These are phyloP conservation scores for Autographa gamma DNA, from an alignment of 2,888 invertebrate species.

Conservation along the genomic window DNA sequence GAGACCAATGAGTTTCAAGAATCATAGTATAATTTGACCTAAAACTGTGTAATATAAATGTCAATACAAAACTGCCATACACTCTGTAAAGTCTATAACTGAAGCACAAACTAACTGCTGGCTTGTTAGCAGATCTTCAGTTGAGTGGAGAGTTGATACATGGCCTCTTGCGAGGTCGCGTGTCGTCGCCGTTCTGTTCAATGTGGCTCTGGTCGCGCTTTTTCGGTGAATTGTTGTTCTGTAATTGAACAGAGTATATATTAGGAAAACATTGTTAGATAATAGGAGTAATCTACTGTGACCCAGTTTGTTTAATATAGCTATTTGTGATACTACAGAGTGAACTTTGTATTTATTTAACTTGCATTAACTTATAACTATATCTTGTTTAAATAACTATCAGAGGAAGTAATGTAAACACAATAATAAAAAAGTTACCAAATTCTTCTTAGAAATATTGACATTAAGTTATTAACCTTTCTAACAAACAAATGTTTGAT, in stretches of 20 bases:
- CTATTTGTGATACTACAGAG: neutral
- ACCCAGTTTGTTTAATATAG: conserved; percentile 1
- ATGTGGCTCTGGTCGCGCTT: conserved; percentile 89
- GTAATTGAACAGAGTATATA: conserved; percentile 53
- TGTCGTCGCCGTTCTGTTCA: conserved; percentile 89
- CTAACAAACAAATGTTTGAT: no score
- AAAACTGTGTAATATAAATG: conserved; percentile 72
- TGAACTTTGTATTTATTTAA: conserved; percentile 7
- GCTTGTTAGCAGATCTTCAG: conserved; percentile 67
- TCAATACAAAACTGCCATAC: conserved; percentile 78
- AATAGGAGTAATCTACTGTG: neutral
- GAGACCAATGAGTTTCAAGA: conserved; percentile 66
- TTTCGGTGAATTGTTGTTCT: conserved; percentile 89
- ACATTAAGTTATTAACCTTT: no score
- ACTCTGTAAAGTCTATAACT: conserved; percentile 77
- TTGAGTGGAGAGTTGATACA: conserved; percentile 84
- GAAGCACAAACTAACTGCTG: conserved; percentile 74
- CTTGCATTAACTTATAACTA: conserved; percentile 3
- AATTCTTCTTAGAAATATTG: no score
- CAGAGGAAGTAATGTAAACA: neutral
- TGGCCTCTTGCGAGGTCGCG: conserved; percentile 89
- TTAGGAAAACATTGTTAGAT: neutral
- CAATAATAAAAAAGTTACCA: neutral
- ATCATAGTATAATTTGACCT: conserved; percentile 71
- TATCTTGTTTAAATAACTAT: neutral